These are phyloP conservation scores for Lamprotornis superbus DNA, from an alignment of 2,113 vertebrate genomes.

Conservation along the genomic window DNA sequence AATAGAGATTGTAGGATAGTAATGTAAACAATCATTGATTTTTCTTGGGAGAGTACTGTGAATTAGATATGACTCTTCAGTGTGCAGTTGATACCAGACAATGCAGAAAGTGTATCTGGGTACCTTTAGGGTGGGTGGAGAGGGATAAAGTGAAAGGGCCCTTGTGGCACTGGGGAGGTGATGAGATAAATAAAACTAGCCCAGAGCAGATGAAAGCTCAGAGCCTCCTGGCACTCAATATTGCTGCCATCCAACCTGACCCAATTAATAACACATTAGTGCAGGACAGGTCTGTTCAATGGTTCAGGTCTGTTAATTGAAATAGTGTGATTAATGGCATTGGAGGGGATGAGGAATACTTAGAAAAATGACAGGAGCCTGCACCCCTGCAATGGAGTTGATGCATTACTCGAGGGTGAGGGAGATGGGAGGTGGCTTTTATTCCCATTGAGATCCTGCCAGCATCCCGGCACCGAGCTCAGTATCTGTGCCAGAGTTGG, in stretches of 20 bases:
- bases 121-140: neutral
- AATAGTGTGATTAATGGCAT: constrained; percentile 46
- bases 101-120: neutral
- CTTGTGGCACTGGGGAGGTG: neutral
- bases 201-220: constrained; percentile 3
- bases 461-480: neutral
- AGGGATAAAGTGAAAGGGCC: neutral
- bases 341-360: neutral
- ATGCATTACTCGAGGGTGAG: accelerated
- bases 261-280: constrained; percentile 58
- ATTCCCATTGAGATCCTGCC: neutral
- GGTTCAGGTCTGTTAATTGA: constrained; percentile 44
- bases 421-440: neutral
- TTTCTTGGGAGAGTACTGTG: constrained; percentile 19
- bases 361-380: neutral
- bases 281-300: constrained; percentile 3
- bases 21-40: constrained; percentile 71
- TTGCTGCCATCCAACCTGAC: constrained; percentile 20
- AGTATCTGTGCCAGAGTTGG: accelerated
- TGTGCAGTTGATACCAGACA: neutral
- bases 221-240: neutral
- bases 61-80: constrained; percentile 24
- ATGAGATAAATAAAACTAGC: constrained; percentile 36
- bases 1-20: constrained; percentile 51
- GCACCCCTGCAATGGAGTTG: accelerated